Evolutionary conservation across 2,797 vertebrate genomes (phyloP), one percentile per base, ranked within the genome.

Genomic region (Anguilla megastoma): DNA sequence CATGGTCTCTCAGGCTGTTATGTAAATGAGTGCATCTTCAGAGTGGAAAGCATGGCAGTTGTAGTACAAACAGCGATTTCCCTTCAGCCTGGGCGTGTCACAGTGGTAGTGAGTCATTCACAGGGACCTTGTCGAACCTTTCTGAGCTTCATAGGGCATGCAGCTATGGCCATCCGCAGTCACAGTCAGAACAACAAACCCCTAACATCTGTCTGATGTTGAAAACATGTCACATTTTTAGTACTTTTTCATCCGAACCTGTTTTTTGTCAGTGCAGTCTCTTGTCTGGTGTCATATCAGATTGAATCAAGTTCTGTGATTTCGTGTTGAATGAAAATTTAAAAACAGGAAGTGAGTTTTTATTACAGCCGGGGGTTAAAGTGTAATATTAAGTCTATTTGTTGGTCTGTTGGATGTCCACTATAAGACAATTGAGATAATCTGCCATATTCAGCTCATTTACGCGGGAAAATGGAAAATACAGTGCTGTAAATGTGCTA

Each of bases 21-120:
- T 82, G 52, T 24, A 87, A 87, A 87, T 87, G 58, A n/a, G 8
- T 36, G 58, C 16, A 79, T 82, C 76, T 82, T 58, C 24, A 56
- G 58, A 63, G 52, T 58, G 27, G 69, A 74, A n/a, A 33, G 30
- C 30, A 21, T 8, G 45, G 10, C 36, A n/a, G 79, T 45, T 21
- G 1, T 45, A 27, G 45, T 41, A 48, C 41, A 85, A 41, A 85
- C 79, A 71, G 82, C 24, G 12, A 85, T 88, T 74, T 24, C 33
- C 30, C 10, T 41, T 9, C 45, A 69, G 8, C 9, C 60, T 50
- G 63, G 16, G 4, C 41, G 66, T 50, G 82, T 48, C 80, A 14
- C 41, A 74, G 48, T 56, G n/a, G 21, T 10, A 9, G 63, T 84
- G 79, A 84, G 60, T 63, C 60, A 66, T 66, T n/a, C n/a, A 63